Evolutionary conservation across 2,113 vertebrate genomes (phyloP), one percentile per base, ranked within the genome.

Genomic region (Oxyruncus cristatus): DNA sequence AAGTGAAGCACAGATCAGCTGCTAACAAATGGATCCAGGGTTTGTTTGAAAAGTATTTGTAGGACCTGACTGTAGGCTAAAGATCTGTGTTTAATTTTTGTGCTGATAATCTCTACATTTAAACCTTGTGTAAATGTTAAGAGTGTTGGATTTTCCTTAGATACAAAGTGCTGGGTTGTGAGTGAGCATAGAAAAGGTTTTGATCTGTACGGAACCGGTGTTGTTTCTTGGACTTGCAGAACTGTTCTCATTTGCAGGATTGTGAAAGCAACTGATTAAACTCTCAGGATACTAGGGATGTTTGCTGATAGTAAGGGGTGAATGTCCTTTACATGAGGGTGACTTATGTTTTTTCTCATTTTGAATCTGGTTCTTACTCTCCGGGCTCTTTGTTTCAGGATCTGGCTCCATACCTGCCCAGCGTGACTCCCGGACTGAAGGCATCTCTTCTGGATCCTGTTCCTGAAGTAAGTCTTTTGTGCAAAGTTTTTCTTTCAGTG

Each of bases 371-470:
- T 53, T 7, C 22, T 56, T 81, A 80, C 26, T 71, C 79, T 65
- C 8, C 0, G 59, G 32, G 32, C 23, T 78, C 50, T 90, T 88
- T 84, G 16, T 96, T 98, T 75, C 89, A 99, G 99, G 99, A 99
- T 94, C 97, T 99, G 95, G 99, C 99, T 87, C 99, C 99, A 1
- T 99, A 99, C 97, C 97, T 99, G 39, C 99, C 99, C 15, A 99
- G 99, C 20, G 99, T 99, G 85, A 99, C 99, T 15, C 99, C 99
- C 37, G 99, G 99, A 89, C 98, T 99, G 85, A 99, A 99, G 95
- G 97, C 99, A 4, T 99, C 99, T 73, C 98, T 99, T 41, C 90
- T 99, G 97, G 99, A 99, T 93, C 99, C 99, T 22, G 99, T 99
- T 70, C 99, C 99, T 80, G 99, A 99, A 98, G 99, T 99, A 91